These are phyloP conservation scores for Lepus americanus DNA, from an alignment of 2,113 vertebrate species.

Conservation along the genomic window DNA sequence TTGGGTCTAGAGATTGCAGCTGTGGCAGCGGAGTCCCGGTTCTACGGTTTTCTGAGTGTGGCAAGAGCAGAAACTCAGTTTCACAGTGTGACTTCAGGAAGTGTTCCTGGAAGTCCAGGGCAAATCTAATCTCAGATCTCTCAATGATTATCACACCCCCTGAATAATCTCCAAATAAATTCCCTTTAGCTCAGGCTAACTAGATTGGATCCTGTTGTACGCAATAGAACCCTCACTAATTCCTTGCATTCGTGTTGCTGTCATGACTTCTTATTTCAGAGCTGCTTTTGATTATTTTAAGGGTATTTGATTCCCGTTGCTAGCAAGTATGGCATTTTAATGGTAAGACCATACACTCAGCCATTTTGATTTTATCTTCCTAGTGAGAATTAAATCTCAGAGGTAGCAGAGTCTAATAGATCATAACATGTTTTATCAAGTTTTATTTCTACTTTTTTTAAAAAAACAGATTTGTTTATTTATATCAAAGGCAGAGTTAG, in stretches of 20 bases:
- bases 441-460: not conserved
- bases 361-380: conserved; percentile 3
- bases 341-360: not conserved
- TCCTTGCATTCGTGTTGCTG: not conserved
- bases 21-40: not conserved
- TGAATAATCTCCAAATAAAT: not conserved
- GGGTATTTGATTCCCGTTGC: not conserved
- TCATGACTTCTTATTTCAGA: not conserved
- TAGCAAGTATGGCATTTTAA: not conserved
- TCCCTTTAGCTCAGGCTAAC: not conserved
- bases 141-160: not conserved
- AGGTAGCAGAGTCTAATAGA: not conserved
- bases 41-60: not conserved
- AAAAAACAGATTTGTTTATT: too few species aligned
- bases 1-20: not conserved
- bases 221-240: not conserved
- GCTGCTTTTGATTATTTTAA: not conserved
- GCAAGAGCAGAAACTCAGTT: not conserved
- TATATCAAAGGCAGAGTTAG: too few species aligned
- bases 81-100: not conserved
- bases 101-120: not conserved
- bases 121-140: not conserved
- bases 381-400: conserved; percentile 8
- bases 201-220: not conserved
- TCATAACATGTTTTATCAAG: not conserved